Evolutionary conservation across 2,113 vertebrate genomes (phyloP), one percentile per base, ranked within the genome.

Genomic region (Chaetodon trifascialis): DNA sequence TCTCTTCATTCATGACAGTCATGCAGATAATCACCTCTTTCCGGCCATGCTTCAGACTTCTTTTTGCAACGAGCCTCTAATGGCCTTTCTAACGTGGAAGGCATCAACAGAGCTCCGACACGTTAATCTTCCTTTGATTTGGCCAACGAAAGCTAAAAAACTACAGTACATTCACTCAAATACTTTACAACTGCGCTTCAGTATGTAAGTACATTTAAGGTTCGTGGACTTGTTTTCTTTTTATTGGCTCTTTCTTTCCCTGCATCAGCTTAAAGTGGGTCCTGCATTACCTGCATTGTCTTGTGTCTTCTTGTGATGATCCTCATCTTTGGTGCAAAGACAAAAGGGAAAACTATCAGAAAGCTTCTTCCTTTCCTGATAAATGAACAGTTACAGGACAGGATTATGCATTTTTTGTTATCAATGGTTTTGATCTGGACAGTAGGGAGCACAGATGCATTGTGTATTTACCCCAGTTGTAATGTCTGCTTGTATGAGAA

Each of bases 1-100:
- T 36, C 36, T 40, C 47, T 56, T 62, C 65, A 64, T 66, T 86
- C 70, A 77, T 69, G 30, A 78, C 7, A 79, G 1, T 38, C 34
- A 7, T 30, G 58, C 44, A 74, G 12, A 60, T 76, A 30, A 79
- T 68, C 36, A 14, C 51, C 58, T 38, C 40, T 42, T 11, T 17
- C 19, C 46, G 63, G 63, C 7, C 14, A 11, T 1, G 14, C 11
- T 12, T 52, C 3, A 25, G 10, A 55, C 54, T 59, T 25, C 17
- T 17, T 64, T 36, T 47, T 4, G 23, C 2, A 36, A 5, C 8
- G 2, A 16, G 21, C 56, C 76, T 44, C 42, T 44, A 40, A 40
- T 40, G 38, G 5, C 38, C 5, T 7, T 5, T 40, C 5, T 40
- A 40, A 54, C 0, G 19, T n/a, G 38, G 51, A 46, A 30, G 7